Evolutionary conservation across 2,113 vertebrate genomes (phyloP), one percentile per base, ranked within the genome.

Genomic region (Archilochus colubris): DNA sequence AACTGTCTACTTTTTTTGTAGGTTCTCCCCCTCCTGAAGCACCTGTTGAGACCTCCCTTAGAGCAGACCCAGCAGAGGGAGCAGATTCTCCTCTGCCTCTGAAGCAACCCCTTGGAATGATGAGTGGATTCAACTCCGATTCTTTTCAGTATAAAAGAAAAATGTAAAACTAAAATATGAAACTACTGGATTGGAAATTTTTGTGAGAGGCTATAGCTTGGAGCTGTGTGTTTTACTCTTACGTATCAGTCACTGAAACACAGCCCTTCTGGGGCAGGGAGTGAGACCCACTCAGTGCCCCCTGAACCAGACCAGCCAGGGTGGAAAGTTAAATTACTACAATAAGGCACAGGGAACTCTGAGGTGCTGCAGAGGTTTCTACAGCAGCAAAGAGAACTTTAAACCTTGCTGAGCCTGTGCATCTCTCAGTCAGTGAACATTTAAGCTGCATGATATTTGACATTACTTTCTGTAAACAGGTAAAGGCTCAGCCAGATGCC

Each of bases 381-480:
- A 58, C 10, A 38, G 31, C 70, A 54, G 33, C 63, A 46, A 31
- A 69, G 31, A 85, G n/a, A 76, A 69, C 25, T 82, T 79, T n/a
- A 87, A 82, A 91, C 10, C 15, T 92, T 54, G 6, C 31, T 87
- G 74, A 93, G 22, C 22, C 30, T 22, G 18, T 59, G n/a, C 0
- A 1, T 59, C 30, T 86, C 86, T 48, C 31, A 66, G 27, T 33
- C 38, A 85, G 51, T 0, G 33, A 92, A 55, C 28, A 84, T 91
- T 82, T 93, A 95, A 88, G 67, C 63, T 91, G 31, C 1, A 0
- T 87, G 67, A 76, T 85, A 85, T 92, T 78, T 92, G 91, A 78
- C 24, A 50, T 30, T 30, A 38, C 46, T 91, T 88, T 93, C 67
- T 67, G 64, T 86, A 86, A 93, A 91, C 23, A 53, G 5, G 6